A percentile compares a stretch with the other conserved stretches of the same genome.
These are phyloP conservation scores for Orchesella flavescens DNA, from an alignment of 2,888 invertebrate genomes.

Conservation along the genomic window DNA sequence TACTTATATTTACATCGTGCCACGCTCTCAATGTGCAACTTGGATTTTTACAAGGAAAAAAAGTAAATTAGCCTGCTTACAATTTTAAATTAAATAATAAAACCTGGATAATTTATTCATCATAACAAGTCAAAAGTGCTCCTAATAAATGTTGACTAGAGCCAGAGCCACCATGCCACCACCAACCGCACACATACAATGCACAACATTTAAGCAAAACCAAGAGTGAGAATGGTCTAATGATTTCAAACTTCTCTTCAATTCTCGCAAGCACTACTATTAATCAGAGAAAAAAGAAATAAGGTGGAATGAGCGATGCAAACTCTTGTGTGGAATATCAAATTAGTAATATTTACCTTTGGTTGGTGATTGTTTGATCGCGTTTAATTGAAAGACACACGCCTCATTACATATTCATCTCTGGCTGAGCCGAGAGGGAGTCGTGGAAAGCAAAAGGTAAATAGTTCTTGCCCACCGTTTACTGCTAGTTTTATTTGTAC, in stretches of 20 bases:
- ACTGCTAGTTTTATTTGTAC: neutral
- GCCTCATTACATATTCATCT: slow-evolving; percentile 60
- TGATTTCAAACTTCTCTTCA: slow-evolving; percentile 3
- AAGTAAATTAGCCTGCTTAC: neutral
- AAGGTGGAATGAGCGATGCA: neutral
- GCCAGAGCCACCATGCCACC: too few relatives aligned
- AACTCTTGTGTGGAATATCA: slow-evolving; percentile 46
- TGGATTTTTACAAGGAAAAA: slow-evolving; percentile 38
- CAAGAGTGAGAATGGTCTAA: slow-evolving; percentile 11
- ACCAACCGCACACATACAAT: neutral
- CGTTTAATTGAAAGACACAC: slow-evolving; percentile 59
- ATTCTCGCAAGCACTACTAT: neutral
- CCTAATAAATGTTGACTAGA: slow-evolving; percentile 32
- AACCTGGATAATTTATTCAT: slow-evolving; percentile 53
- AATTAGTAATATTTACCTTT: slow-evolving; percentile 35
- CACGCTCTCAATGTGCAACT: slow-evolving; percentile 37
- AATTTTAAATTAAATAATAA: slow-evolving; percentile 40
- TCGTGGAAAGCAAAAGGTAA: neutral
- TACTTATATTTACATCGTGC: too few relatives aligned
- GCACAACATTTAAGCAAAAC: too few relatives aligned
- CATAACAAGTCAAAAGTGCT: slow-evolving; percentile 45
- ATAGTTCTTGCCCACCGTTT: neutral
- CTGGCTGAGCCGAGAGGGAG: neutral
- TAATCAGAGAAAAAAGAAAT: too few relatives aligned
- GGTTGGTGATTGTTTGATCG: slow-evolving; percentile 52